These are phyloP conservation scores for Platycercus adscitus DNA, from an alignment of 2,113 vertebrate species.

Conservation along the genomic window DNA sequence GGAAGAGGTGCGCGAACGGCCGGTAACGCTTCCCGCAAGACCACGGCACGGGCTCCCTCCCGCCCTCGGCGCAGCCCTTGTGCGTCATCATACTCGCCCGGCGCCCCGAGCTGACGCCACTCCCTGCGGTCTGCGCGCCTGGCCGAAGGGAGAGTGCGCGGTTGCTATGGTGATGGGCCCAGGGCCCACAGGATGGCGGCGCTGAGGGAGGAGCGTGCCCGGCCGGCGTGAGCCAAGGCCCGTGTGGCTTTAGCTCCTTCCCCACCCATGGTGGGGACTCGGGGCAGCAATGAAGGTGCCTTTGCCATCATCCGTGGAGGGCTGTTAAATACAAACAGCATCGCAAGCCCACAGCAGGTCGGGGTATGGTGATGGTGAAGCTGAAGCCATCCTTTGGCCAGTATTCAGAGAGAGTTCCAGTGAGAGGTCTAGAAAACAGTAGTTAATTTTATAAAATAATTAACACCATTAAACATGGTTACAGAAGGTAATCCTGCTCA, in stretches of 20 bases:
- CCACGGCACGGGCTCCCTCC: neutral
- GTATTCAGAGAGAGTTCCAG: neutral
- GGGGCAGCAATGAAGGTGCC: fast-evolving
- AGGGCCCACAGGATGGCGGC: fast-evolving
- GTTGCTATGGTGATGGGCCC: neutral
- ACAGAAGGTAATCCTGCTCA: neutral
- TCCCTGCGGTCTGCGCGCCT: neutral
- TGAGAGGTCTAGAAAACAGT: neutral
- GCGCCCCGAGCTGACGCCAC: neutral
- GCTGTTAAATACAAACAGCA: neutral
- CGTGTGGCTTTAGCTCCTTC: neutral
- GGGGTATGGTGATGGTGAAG: neutral
- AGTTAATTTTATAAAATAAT: neutral
- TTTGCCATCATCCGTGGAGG: fast-evolving
- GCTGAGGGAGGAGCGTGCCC: fast-evolving
- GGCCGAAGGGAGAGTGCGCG: neutral
- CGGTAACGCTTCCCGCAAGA: neutral
- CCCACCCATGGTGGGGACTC: fast-evolving
- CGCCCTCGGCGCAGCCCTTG: fast-evolving
- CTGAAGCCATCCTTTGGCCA: neutral
- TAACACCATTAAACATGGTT: neutral
- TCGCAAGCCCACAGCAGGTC: fast-evolving
- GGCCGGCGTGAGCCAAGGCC: neutral
- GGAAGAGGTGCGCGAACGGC: neutral
- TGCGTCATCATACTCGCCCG: neutral